Conservation (phyloP, 1,140 invertebrate genomes). For the Drosophila biarmipes region DNA sequence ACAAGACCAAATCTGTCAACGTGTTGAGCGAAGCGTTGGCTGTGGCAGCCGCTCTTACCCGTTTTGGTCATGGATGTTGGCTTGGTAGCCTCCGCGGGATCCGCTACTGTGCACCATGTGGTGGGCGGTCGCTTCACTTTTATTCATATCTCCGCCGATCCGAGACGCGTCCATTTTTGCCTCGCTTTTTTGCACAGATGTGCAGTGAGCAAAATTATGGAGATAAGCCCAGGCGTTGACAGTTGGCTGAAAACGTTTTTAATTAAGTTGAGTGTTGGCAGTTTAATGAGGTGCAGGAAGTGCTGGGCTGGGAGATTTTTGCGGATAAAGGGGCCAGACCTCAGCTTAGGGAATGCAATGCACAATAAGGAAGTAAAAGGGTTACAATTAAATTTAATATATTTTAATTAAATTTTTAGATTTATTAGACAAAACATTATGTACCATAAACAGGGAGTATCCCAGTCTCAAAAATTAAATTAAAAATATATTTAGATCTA, state of each 20-base stretch:
- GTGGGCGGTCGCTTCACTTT: slow-evolving; percentile 77
- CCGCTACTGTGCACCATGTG: slow-evolving; percentile 51
- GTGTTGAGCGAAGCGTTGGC: slow-evolving; percentile 66
- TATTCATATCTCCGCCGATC: slow-evolving; percentile 53
- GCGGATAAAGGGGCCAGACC: background rate
- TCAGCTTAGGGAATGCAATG: background rate
- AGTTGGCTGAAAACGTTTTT: slow-evolving; percentile 77
- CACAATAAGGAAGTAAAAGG: background rate
- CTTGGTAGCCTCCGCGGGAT: background rate
- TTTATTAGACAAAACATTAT: no score
- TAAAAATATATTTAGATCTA: no score
- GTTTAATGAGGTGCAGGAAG: slow-evolving; percentile 75
- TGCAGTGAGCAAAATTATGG: slow-evolving; percentile 67
- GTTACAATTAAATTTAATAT: no score
- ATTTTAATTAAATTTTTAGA: no score
- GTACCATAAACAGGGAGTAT: no score
- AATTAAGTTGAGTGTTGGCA: slow-evolving; percentile 77
- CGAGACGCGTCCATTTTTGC: slow-evolving; percentile 42
- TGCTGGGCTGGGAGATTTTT: slow-evolving; percentile 27
- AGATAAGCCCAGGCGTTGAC: slow-evolving; percentile 75
- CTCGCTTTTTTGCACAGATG: slow-evolving; percentile 48
- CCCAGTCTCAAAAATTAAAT: no score
- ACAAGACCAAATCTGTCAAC: slow-evolving; percentile 81
- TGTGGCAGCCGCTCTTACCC: slow-evolving; percentile 34
- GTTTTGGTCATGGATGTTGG: slow-evolving; percentile 44